A percentile compares a stretch with the other conserved stretches of the same genome.
Evolutionary conservation across 2,797 vertebrate species (phyloP).

Genomic region (Sebastiscus tertius): DNA sequence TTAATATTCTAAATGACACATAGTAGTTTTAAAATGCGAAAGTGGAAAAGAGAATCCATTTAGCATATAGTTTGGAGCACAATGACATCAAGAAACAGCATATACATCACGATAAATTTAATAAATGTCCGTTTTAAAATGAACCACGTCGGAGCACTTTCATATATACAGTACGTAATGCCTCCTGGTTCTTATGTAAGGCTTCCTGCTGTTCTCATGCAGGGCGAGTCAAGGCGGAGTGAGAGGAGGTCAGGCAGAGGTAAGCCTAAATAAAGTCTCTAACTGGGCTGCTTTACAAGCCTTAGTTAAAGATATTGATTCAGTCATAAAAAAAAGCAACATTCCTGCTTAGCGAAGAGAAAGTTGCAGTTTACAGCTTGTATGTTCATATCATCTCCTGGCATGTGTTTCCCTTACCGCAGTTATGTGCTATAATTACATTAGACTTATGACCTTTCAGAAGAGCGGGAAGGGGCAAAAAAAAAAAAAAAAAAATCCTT

Average conservation of each 20-base stretch:
- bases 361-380: conserved; percentile 74
- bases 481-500: conserved; percentile 62
- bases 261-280: conserved; percentile 75
- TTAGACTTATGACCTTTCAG: conserved; percentile 86
- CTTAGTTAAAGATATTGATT: conserved; percentile 79
- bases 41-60: conserved; percentile 9
- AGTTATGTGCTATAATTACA: conserved; percentile 82
- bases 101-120: conserved; percentile 46
- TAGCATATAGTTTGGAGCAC: neutral
- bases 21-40: conserved; percentile 8
- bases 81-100: conserved; percentile 37
- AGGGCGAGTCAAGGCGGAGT: conserved; percentile 56
- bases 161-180: conserved; percentile 32
- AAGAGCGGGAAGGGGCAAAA: conserved; percentile 57
- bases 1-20: conserved; percentile 17
- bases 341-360: conserved; percentile 71
- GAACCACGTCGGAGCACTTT: conserved; percentile 30
- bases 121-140: conserved; percentile 49
- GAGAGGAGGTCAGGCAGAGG: conserved; percentile 73
- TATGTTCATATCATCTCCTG: conserved; percentile 77
- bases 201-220: conserved; percentile 59
- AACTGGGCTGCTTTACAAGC: conserved; percentile 77
- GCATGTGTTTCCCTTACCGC: conserved; percentile 78
- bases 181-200: conserved; percentile 62
- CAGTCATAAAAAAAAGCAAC: conserved; percentile 67